These are phyloP conservation scores for Ethmia dodecea DNA, from an alignment of 2,888 invertebrate species.

Conservation along the genomic window DNA sequence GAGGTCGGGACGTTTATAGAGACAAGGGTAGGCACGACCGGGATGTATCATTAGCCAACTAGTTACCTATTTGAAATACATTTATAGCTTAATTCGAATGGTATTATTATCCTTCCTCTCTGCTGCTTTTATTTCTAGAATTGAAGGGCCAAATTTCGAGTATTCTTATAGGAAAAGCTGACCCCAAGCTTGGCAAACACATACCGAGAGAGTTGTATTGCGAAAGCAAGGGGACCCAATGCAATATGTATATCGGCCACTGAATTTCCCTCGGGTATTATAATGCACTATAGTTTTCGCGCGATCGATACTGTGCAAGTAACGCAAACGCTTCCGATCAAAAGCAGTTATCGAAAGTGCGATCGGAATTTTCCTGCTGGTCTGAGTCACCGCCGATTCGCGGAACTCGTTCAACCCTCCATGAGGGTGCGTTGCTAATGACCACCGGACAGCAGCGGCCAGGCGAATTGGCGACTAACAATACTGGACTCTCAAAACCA, in stretches of 20 bases:
- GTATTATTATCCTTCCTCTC: too few species aligned
- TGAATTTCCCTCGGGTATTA: constrained; percentile 31
- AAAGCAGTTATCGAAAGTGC: constrained; percentile 52
- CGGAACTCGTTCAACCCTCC: constrained; percentile 62
- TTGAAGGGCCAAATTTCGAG: too few species aligned
- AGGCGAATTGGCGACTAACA: constrained; percentile 47
- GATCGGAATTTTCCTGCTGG: constrained; percentile 57
- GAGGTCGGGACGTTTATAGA: constrained; percentile 37
- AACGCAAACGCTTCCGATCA: constrained; percentile 44
- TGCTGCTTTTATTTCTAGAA: too few species aligned
- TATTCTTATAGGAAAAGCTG: too few species aligned
- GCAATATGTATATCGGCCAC: constrained; percentile 23
- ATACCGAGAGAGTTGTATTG: constrained; percentile 4
- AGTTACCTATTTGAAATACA: too few species aligned
- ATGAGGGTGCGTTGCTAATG: constrained; percentile 65
- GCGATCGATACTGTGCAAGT: constrained; percentile 36
- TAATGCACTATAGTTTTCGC: constrained; percentile 34
- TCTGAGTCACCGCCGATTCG: constrained; percentile 65
- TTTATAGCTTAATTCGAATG: too few species aligned
- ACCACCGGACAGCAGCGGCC: constrained; percentile 58
- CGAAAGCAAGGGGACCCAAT: constrained; percentile 10
- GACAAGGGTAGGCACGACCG: constrained; percentile 32
- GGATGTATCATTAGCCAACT: constrained; percentile 15
- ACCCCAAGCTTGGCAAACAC: constrained; percentile 7
- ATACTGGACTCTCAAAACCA: constrained; percentile 64